Conservation (phyloP, 2,888 invertebrate species). For the Cotesia congregata region DNA sequence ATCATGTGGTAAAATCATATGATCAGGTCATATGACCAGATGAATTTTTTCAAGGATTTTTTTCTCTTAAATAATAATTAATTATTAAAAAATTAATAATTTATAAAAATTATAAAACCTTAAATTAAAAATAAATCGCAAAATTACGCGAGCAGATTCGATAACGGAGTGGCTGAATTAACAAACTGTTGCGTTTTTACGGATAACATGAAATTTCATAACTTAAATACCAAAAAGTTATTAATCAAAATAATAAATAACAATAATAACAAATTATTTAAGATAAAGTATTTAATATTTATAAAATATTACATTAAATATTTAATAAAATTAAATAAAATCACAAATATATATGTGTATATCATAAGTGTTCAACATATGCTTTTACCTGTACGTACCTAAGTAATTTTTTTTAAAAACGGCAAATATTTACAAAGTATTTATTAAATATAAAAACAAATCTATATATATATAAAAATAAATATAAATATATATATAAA, state of each 20-base stretch:
- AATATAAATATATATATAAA: slow-evolving; percentile 21
- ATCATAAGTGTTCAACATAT: slow-evolving; percentile 23
- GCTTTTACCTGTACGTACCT: slow-evolving; percentile 55
- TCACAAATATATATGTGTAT: slow-evolving; percentile 22
- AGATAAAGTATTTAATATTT: slow-evolving; percentile 30
- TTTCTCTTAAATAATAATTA: neutral
- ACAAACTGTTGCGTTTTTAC: slow-evolving; percentile 59
- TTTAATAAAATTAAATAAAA: slow-evolving; percentile 39
- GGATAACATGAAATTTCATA: slow-evolving; percentile 70
- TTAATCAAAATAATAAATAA: slow-evolving; percentile 33
- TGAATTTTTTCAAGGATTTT: neutral
- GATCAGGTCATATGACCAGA: too few relatives aligned
- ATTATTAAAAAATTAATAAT: neutral
- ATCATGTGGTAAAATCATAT: too few relatives aligned
- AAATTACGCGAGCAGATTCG: slow-evolving; percentile 35
- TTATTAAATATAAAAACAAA: slow-evolving; percentile 28
- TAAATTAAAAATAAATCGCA: neutral
- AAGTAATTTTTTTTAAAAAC: slow-evolving; percentile 57
- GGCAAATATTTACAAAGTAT: slow-evolving; percentile 51
- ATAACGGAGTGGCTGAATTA: slow-evolving; percentile 33
- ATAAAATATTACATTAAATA: neutral
- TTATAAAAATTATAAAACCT: neutral
- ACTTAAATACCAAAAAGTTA: slow-evolving; percentile 50
- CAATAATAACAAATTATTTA: slow-evolving; percentile 42
- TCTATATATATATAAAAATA: slow-evolving; percentile 35